These are phyloP conservation scores for Agonopterix heracliana DNA, from an alignment of 2,888 invertebrate genomes.

Conservation along the genomic window DNA sequence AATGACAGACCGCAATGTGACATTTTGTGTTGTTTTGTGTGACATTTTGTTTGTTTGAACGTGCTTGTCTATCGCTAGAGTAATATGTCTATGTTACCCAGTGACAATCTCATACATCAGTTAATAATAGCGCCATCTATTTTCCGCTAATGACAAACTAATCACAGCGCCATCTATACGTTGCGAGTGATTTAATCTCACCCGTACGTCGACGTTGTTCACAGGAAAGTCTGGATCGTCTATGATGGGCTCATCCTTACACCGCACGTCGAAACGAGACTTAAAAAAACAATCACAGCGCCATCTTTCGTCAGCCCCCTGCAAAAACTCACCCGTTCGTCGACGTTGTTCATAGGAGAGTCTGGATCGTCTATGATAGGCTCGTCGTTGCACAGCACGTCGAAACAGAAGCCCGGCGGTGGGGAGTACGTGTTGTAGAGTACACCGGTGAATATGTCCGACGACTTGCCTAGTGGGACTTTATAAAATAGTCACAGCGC, in stretches of 20 bases:
- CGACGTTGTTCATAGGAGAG: constrained; percentile 90
- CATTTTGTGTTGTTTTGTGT: no score
- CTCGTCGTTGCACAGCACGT: constrained; percentile 87
- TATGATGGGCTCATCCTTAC: constrained; percentile 89
- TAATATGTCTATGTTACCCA: no score
- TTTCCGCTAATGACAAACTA: no score
- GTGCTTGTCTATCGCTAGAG: no score
- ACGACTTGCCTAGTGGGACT: constrained; percentile 77
- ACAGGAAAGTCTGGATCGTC: constrained; percentile 88
- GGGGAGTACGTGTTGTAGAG: constrained; percentile 89
- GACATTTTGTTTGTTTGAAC: no score
- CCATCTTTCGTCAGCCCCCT: background rate
- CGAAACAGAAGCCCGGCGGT: constrained; percentile 95
- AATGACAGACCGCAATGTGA: no score
- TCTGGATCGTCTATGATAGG: constrained; percentile 90
- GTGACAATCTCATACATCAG: no score
- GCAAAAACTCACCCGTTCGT: constrained; percentile 75
- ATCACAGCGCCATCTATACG: background rate
- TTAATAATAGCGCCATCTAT: no score
- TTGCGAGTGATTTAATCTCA: constrained; percentile 66
- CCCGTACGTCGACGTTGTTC: constrained; percentile 87
- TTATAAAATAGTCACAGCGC: no score
- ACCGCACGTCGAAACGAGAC: constrained; percentile 94
- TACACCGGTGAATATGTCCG: constrained; percentile 89
- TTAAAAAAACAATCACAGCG: constrained; percentile 66